Base-by-base conservation (phyloP, 2,113 vertebrate genomes). In the Alectura lathami region DNA sequence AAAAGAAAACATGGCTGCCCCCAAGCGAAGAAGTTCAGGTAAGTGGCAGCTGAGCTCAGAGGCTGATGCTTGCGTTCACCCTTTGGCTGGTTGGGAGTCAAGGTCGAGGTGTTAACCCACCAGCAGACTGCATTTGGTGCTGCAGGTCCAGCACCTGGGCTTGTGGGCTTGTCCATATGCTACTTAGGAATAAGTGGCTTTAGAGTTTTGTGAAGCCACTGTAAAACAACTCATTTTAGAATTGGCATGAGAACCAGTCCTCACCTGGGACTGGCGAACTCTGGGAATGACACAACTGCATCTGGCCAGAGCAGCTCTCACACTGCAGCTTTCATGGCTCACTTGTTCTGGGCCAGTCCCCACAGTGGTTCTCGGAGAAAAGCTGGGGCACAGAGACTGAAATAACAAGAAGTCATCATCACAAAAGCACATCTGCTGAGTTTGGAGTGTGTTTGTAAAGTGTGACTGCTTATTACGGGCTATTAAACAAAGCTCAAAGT, bases 371-470 rank as follows among this genome's bases (percentile, higher is more conserved):
- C 68, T 88, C 67, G 64, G 88, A 84, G 85, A 43, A 81, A 68
- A 88, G 32, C 40, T 42, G 88, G 47, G 79, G 32, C 48, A 30
- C 43, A 48, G 47, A 1, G 30, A 54, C 93, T 89, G 82, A 72
- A 95, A 96, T 83, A 97, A 96, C 90, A 97, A 90, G 91, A 78
- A 75, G 47, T 62, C 70, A 86, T 96, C 95, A 96, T 93, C 94
- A 42, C 45, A 48, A 68, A 81, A 84, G 47, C 48, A 93, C 91
- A 96, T 97, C 95, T 96, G 91, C 38, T 93, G 68, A 21, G 13
- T 86, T 85, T 3, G 1, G 72, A 81, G 10, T 15, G 32, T 42
- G 66, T 74, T 21, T 72, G n/a, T 81, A 10, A 88, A 91, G 36
- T 60, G 62, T 88, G 45, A 50, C 64, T 75, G 29, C 59, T 72